Conservation (phyloP, 37 sponge, comb jelly and placozoan species). For the Dysidea cf. avara region DNA sequence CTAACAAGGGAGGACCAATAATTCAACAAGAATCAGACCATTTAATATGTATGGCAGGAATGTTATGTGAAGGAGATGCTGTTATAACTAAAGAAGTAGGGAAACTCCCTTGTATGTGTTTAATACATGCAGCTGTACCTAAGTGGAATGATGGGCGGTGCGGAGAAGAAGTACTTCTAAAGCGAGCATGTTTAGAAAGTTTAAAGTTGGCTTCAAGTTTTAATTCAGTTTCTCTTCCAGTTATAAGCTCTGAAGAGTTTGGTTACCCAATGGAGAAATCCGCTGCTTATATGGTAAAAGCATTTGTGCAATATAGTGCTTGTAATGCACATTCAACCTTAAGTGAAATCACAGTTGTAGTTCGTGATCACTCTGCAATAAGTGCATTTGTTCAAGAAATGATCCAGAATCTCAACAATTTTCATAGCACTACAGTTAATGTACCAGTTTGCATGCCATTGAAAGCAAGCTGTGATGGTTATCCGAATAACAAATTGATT, state of each 20-base stretch:
- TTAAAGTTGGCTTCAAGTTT: slow-evolving; percentile 19
- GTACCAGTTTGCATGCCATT: no score
- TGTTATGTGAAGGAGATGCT: slow-evolving; percentile 46
- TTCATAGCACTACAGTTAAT: no score
- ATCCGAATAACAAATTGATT: no score
- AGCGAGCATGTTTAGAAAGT: slow-evolving; percentile 8
- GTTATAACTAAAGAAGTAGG: slow-evolving; percentile 47
- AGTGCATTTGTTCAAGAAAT: no score
- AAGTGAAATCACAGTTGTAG: slow-evolving; percentile 29
- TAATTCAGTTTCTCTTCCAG: slow-evolving; percentile 57
- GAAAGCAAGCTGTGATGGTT: no score
- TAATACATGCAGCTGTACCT: slow-evolving; percentile 70
- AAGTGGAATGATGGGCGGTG: slow-evolving; percentile 16
- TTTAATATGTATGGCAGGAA: slow-evolving; percentile 12
- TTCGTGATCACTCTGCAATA: background rate
- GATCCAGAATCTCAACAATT: no score
- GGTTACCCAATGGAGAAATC: slow-evolving; percentile 53
- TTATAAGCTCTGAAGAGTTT: slow-evolving; percentile 64
- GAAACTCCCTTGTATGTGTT: slow-evolving; percentile 45
- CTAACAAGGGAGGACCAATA: slow-evolving; percentile 54
- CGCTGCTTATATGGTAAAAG: slow-evolving; percentile 31
- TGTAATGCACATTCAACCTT: background rate
- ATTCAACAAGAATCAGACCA: slow-evolving; percentile 46
- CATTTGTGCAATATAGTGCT: slow-evolving; percentile 20
- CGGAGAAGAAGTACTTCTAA: slow-evolving; percentile 23